Base-by-base conservation (phyloP, 1,140 invertebrate species). In the Trichogramma pretiosum region DNA sequence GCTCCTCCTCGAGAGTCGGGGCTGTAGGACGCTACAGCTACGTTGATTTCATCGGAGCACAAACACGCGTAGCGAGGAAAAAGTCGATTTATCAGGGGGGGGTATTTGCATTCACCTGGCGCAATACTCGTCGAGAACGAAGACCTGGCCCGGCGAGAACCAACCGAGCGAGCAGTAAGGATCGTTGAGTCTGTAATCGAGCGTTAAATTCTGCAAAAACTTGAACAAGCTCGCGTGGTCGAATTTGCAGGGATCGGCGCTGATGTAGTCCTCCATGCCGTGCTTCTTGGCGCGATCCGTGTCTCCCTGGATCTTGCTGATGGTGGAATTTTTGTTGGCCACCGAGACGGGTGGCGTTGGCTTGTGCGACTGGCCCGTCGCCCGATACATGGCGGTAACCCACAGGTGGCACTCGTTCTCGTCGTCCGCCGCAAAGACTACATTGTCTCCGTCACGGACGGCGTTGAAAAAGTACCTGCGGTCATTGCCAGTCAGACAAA, bases 131-230 rank as follows among this genome's bases (percentile, higher is more conserved):
- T 99, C 96, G 39, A 99, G 71, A 9, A 98, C 90, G 74, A 98
- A 99, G 11, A 98, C 83, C 79, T 99, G 95, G 5, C 94, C 95
- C 0, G 96, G 95, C 58, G 93, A 98, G 67, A 99, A 98, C 96
- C 96, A 99, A 52, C 96, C 96, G 77, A 99, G 73, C 44, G 94
- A 99, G 61, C 93, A 95, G 66, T 96, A 98, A 2, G 92, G 91
- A 77, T 99, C 96, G 65, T 87, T 90, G 19, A 99, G 76, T 60
- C 96, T 81, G 73, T 93, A 98, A 62, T 98, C 93, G 30, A 99
- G 74, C 0, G 94, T 93, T 33, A 91, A 73, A 36, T 86, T 90
- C 70, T 99, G 96, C 32, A 99, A 74, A 37, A 84, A 80, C 64
- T 86, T 88, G 68, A 99, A 99, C 30, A 97, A 71, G 42, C 81